These are phyloP conservation scores for Aphelocoma coerulescens DNA, from an alignment of 2,113 vertebrate genomes.

Conservation along the genomic window DNA sequence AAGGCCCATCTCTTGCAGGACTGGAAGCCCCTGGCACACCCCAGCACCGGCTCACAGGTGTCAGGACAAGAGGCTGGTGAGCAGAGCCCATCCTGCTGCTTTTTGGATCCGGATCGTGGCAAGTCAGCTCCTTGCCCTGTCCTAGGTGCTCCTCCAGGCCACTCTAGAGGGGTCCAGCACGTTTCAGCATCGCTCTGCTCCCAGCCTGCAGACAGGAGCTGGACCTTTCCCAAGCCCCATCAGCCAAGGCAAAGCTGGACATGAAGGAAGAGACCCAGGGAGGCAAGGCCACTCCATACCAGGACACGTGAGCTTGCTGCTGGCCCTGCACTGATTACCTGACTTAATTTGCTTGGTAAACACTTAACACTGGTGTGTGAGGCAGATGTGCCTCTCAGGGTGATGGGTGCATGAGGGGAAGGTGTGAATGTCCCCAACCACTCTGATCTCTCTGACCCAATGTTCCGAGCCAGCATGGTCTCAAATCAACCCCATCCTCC, in stretches of 20 bases:
- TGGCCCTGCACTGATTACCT: not conserved
- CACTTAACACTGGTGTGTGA: not conserved
- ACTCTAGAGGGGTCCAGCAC: rapidly evolving
- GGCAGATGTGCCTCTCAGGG: not conserved
- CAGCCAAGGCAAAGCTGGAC: not conserved
- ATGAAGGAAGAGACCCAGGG: not conserved
- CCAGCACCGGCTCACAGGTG: rapidly evolving
- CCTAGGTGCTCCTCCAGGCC: not conserved
- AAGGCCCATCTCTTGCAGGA: not conserved
- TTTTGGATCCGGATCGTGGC: rapidly evolving
- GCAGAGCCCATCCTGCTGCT: not conserved
- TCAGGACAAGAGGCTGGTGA: not conserved
- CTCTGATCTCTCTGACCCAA: not conserved
- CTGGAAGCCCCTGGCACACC: rapidly evolving
- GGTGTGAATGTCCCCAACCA: not conserved
- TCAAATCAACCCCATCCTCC: not conserved
- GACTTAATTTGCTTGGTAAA: not conserved
- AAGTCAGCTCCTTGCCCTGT: rapidly evolving
- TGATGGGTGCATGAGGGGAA: not conserved
- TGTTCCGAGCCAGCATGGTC: rapidly evolving
- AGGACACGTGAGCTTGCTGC: not conserved
- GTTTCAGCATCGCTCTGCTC: rapidly evolving
- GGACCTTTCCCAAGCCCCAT: not conserved
- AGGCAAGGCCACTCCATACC: not conserved
- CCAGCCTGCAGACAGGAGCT: not conserved